Evolutionary conservation across 2,113 vertebrate genomes (phyloP), one percentile per base, ranked within the genome.

Genomic region (Petaurus breviceps): DNA sequence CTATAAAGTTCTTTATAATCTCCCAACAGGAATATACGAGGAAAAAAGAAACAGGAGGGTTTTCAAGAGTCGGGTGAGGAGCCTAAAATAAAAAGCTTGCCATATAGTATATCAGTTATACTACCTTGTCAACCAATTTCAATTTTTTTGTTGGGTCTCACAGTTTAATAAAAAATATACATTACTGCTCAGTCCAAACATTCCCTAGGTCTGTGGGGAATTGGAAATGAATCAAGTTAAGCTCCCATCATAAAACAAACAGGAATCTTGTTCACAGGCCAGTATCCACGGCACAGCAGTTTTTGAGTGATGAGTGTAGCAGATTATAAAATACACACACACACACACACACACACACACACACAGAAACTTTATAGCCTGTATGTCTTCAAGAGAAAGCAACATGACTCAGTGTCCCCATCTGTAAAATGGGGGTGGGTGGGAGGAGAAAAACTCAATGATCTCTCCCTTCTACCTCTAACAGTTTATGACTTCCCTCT

Each of bases 151-250:
- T 96, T 97, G 97, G 97, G 95, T 98, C 97, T 97, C 93, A 92
- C 96, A 96, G 97, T 97, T 98, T 97, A 98, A 97, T 97, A 97
- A 98, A 96, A 97, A 98, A 97, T 84, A 97, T 96, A 97, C 94
- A 97, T 98, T 97, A 98, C 98, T 97, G 97, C 97, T 97, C 96
- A 97, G 94, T 96, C 95, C 92, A 98, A 97, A 98, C 97, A 96
- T 98, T 95, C 95, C 94, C 97, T 94, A 96, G 96, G 97, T 98
- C 98, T 96, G 95, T 97, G 94, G 97, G 97, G 97, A 97, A 96
- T 95, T 54, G 95, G 95, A 97, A 97, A 97, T 94, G 97, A 98
- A 98, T 98, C 96, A 92, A 91, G 97, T 94, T 97, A 97, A 96
- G 97, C 94, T 97, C 94, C 93, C 95, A 96, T 97, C 97, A 97